Conservation (phyloP, 1,140 invertebrate species). For the Eciton burchellii region DNA sequence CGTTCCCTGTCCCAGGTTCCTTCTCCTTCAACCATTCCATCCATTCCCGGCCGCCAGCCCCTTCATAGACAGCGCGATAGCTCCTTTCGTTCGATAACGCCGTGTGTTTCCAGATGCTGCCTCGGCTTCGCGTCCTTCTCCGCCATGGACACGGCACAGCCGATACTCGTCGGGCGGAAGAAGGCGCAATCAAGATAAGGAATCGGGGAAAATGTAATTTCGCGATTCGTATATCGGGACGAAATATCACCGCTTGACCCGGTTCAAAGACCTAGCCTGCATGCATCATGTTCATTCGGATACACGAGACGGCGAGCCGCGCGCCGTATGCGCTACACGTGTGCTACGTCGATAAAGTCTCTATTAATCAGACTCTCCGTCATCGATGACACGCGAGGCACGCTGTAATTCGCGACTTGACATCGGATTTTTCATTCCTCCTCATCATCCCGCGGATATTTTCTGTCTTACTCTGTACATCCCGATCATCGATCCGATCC, state of each 20-base stretch:
- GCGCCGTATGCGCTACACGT: neutral
- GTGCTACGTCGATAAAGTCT: constrained; percentile 27
- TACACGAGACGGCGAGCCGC: neutral
- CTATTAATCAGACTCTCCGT: constrained; percentile 1
- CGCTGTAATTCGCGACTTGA: too few relatives aligned
- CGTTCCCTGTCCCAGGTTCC: neutral
- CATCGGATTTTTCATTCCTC: neutral
- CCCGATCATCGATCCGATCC: neutral
- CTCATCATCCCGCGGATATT: neutral
- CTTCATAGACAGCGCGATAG: neutral
- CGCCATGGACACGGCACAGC: neutral
- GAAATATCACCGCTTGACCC: constrained; percentile 9
- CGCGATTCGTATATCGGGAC: neutral
- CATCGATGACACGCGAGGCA: neutral
- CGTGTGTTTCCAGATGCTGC: neutral
- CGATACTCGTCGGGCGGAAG: constrained; percentile 12
- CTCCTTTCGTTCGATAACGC: constrained; percentile 20
- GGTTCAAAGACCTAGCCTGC: neutral
- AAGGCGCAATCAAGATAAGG: constrained; percentile 16
- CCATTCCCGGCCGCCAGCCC: neutral
- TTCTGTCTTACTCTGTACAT: too few relatives aligned
- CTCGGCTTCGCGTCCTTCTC: neutral
- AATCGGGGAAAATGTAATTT: constrained; percentile 40
- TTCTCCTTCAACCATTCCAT: neutral
- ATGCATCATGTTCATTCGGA: neutral